A percentile compares a stretch with the other conserved stretches of the same genome.
These are phyloP conservation scores for Bombus superbus DNA, from an alignment of 1,140 invertebrate species.

Conservation along the genomic window DNA sequence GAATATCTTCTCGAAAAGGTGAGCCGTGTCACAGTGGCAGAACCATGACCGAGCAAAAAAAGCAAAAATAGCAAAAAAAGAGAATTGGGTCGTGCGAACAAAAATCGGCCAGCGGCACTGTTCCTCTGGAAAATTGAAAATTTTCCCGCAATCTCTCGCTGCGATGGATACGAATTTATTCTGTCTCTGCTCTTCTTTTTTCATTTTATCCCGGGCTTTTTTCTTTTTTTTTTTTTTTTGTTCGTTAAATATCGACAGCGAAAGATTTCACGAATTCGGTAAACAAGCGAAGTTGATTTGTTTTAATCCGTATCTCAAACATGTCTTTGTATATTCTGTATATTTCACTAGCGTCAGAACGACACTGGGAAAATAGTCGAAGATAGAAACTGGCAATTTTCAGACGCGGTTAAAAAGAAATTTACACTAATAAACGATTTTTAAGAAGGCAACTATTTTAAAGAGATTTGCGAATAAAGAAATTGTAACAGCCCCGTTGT, in stretches of 20 bases:
- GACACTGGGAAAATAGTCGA: neutral
- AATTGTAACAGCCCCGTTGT: too few relatives aligned
- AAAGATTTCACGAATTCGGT: neutral
- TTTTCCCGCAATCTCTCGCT: conserved; percentile 17
- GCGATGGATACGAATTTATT: conserved; percentile 5
- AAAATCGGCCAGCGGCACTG: conserved; percentile 40
- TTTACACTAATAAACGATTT: too few relatives aligned
- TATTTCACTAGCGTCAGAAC: neutral
- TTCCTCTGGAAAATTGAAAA: conserved; percentile 23
- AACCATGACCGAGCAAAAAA: conserved; percentile 7
- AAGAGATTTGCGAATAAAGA: too few relatives aligned
- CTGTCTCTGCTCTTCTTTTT: neutral
- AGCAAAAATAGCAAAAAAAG: conserved; percentile 28
- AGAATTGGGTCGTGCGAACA: conserved; percentile 44
- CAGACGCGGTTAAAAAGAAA: too few relatives aligned
- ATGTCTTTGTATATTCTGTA: neutral
- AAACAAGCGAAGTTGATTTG: neutral
- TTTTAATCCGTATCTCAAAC: neutral
- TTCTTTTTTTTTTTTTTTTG: neutral
- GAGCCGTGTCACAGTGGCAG: neutral
- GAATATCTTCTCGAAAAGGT: neutral
- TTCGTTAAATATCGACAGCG: neutral
- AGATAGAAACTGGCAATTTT: too few relatives aligned
- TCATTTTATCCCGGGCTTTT: neutral
- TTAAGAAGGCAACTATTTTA: too few relatives aligned